Evolutionary conservation across 2,888 invertebrate species (phyloP).

Genomic region (Torymus texanus): DNA sequence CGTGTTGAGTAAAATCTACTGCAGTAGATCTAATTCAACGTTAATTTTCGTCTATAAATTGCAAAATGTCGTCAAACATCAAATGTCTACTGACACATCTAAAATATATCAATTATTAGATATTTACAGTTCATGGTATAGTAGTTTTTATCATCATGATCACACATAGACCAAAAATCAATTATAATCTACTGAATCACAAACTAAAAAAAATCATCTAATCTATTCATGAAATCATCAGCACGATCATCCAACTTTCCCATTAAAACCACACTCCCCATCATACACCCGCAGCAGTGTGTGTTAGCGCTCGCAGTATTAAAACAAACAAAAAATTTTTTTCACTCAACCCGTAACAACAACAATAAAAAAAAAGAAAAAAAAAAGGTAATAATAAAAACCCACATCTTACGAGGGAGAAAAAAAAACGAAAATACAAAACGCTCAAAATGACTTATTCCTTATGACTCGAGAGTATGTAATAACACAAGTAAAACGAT

Average conservation of each 20-base stretch:
- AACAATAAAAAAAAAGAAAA: background rate
- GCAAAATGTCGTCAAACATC: background rate
- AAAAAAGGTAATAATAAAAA: conserved; percentile 16
- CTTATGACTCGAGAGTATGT: conserved; percentile 41
- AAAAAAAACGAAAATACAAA: background rate
- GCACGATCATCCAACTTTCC: conserved; percentile 32
- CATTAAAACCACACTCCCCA: too few relatives aligned
- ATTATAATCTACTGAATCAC: too few relatives aligned
- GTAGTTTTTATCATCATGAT: too few relatives aligned
- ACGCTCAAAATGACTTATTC: conserved; percentile 43
- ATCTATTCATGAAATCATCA: too few relatives aligned
- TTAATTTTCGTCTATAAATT: background rate
- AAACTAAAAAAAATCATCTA: too few relatives aligned
- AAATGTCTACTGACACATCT: too few relatives aligned
- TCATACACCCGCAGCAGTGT: too few relatives aligned
- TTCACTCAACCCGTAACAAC: background rate
- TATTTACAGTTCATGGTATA: too few relatives aligned
- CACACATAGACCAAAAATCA: too few relatives aligned
- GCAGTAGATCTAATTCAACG: conserved; percentile 29
- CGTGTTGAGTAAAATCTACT: conserved; percentile 31
- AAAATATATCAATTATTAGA: background rate
- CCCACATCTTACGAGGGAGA: background rate
- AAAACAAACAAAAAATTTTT: background rate
- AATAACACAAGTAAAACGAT: conserved; percentile 10
- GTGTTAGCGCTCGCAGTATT: background rate